These are phyloP conservation scores for Okamejei kenojei DNA, from an alignment of 2,797 vertebrate species.

Conservation along the genomic window DNA sequence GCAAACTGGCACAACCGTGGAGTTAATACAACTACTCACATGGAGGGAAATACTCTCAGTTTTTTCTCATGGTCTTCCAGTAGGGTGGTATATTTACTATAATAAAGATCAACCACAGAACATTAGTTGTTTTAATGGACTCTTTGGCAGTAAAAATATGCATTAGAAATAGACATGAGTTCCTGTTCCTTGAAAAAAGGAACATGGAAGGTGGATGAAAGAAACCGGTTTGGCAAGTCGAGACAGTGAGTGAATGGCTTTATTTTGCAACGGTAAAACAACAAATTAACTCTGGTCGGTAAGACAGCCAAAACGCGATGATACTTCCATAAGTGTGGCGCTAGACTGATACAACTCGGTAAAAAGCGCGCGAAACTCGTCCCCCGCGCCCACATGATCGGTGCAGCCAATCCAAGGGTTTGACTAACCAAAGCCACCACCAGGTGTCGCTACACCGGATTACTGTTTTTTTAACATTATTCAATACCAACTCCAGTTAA, in stretches of 20 bases:
- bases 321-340: too few species aligned
- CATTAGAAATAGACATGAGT: not conserved
- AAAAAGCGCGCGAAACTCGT: too few species aligned
- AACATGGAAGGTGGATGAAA: not conserved
- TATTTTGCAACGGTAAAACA: too few species aligned
- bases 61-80: conserved; percentile 71
- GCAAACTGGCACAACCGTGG: not conserved
- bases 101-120: conserved; percentile 39
- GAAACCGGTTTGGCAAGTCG: not conserved
- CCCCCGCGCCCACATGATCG: too few species aligned
- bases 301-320: too few species aligned
- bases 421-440: too few species aligned
- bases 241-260: too few species aligned
- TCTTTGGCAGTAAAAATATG: not conserved
- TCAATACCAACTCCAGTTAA: not conserved
- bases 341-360: too few species aligned
- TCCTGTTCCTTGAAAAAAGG: not conserved
- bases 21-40: conserved; percentile 59
- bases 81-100: conserved; percentile 77
- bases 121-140: not conserved
- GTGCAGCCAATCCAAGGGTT: too few species aligned
- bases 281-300: too few species aligned
- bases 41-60: conserved; percentile 71
- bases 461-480: not conserved
- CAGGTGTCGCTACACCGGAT: too few species aligned